Evolutionary conservation across 2,797 vertebrate species (phyloP).

Genomic region (Scolopax rusticola): DNA sequence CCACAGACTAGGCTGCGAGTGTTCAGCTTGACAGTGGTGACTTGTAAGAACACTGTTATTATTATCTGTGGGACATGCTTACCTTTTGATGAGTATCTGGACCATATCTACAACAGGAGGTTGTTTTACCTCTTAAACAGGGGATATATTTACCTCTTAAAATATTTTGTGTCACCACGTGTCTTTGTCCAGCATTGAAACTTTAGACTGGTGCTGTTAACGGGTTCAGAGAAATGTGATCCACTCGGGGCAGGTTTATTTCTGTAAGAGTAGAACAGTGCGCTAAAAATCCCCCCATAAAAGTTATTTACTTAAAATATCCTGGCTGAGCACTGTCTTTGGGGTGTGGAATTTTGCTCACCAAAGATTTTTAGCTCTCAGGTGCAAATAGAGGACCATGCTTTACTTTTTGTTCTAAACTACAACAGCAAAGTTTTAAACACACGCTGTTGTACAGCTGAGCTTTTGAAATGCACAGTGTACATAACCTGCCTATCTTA

Average conservation of each 20-base stretch:
- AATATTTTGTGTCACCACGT: constrained; percentile 22
- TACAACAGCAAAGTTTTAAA: not conserved
- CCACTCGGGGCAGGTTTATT: constrained; percentile 13
- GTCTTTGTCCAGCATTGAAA: constrained; percentile 46
- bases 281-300: constrained; percentile 47
- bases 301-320: constrained; percentile 50
- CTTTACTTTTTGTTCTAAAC: not conserved
- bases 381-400: not conserved
- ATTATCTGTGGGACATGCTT: not conserved
- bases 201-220: constrained; percentile 37
- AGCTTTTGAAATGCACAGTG: not conserved
- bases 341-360: constrained; percentile 33
- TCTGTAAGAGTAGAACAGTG: constrained; percentile 25
- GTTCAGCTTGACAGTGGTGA: not conserved
- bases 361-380: not conserved
- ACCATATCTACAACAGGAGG: not conserved
- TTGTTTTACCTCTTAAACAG: not conserved
- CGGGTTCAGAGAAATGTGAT: constrained; percentile 45
- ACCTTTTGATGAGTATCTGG: not conserved
- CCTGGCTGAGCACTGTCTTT: constrained; percentile 16
- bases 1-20: not conserved
- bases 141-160: not conserved
- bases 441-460: not conserved
- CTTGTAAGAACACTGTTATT: not conserved
- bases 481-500: not conserved